Conservation (phyloP, 2,113 vertebrate species). For the Vidua macroura region DNA sequence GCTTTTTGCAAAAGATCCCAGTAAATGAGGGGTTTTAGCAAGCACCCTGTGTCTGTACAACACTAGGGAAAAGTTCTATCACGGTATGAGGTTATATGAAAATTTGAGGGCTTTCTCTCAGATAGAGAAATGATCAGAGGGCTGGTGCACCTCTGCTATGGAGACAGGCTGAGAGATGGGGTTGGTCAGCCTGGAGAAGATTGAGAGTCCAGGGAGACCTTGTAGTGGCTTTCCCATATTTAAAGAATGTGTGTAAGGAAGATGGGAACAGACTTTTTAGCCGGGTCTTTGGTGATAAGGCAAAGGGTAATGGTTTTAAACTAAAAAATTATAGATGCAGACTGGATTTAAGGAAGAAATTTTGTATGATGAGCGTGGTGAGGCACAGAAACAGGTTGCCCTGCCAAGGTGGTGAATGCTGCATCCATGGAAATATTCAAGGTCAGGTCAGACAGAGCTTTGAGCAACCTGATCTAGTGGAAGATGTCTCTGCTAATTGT, state of each 20-base stretch:
- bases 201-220: neutral
- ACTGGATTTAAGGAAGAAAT: neutral
- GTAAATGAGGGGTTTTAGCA: neutral
- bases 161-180: neutral
- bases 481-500: neutral
- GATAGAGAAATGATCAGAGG: neutral
- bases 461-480: neutral
- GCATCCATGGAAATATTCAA: neutral
- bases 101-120: neutral
- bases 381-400: neutral
- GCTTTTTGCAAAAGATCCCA: neutral
- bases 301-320: neutral
- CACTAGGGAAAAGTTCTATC: neutral
- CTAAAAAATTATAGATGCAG: neutral
- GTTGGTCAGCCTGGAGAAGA: neutral
- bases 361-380: neutral
- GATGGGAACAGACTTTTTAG: neutral
- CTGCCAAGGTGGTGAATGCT: neutral
- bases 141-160: neutral
- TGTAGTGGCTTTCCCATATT: neutral
- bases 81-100: neutral
- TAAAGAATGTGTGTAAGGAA: neutral
- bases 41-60: neutral
- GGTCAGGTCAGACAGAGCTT: neutral
- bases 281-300: neutral